Conservation (phyloP, 2,797 vertebrate species). For the Dendrocincla fuliginosa region DNA sequence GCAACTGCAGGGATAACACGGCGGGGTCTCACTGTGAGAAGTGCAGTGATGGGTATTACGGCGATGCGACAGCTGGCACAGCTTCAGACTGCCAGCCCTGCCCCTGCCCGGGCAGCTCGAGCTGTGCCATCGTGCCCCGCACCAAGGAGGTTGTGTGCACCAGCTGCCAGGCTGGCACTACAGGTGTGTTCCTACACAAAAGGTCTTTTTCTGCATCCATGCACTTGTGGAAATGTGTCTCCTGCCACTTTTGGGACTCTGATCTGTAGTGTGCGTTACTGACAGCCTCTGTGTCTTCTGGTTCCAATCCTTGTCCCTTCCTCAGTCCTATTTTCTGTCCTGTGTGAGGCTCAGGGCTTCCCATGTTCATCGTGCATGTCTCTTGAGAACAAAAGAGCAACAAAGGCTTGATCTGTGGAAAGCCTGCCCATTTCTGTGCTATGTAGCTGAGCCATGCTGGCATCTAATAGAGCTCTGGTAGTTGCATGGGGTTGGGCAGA, state of each 20-base stretch:
- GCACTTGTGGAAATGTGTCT: not conserved
- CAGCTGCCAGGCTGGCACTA: conserved; percentile 91
- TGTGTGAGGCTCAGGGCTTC: not conserved
- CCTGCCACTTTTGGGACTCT: not conserved
- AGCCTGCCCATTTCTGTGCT: not conserved
- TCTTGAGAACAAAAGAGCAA: not conserved
- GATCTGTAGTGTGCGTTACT: not conserved
- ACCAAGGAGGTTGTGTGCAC: conserved; percentile 94
- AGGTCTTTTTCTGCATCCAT: fast-evolving
- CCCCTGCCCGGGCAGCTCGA: conserved; percentile 87
- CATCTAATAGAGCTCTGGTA: not conserved
- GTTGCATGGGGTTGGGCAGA: not conserved
- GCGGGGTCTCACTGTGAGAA: conserved; percentile 90
- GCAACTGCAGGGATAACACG: conserved; percentile 89
- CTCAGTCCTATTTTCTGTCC: not conserved
- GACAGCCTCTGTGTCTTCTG: not conserved
- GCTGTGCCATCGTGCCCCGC: conserved; percentile 88
- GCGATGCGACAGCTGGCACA: conserved; percentile 84
- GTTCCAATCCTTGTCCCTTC: not conserved
- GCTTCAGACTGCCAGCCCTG: conserved; percentile 86
- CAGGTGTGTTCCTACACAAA: conserved; percentile 76
- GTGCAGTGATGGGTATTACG: conserved; percentile 91
- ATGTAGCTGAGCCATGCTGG: not conserved
- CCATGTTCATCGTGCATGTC: not conserved
- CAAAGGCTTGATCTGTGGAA: not conserved